A percentile compares a stretch with the other conserved stretches of the same genome.
phyloP scores from a whole-genome alignment of 2,888 invertebrate species.

The Dryomyza anilis region DNA sequence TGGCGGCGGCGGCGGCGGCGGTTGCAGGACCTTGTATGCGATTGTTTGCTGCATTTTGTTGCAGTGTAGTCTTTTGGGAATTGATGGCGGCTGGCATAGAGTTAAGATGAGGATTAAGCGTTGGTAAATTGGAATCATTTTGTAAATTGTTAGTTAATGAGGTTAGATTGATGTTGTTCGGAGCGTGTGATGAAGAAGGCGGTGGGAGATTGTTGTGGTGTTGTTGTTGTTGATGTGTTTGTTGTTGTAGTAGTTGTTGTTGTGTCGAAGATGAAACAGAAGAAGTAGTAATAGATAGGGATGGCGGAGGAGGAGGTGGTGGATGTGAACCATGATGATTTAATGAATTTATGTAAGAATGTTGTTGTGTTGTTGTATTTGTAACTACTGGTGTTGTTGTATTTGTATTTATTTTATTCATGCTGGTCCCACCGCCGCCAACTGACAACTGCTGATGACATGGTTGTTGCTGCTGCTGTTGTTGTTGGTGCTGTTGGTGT shows the following conservation, averaged over 20 bases:
- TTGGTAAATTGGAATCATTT: conserved; percentile 20
- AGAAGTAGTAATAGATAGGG: too few species aligned
- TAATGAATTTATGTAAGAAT: conserved; percentile 32
- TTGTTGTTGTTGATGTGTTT: conserved; percentile 13
- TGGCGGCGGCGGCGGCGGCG: conserved; percentile 42
- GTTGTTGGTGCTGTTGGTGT: conserved; percentile 27
- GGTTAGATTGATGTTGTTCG: conserved; percentile 22
- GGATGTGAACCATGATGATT: conserved; percentile 36
- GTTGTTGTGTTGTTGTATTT: conserved; percentile 32
- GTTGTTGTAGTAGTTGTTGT: conserved; percentile 7
- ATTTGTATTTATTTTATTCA: conserved; percentile 10
- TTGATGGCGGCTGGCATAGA: conserved; percentile 6
- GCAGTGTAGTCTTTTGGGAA: conserved; percentile 32
- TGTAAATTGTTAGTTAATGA: conserved; percentile 20
- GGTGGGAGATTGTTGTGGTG: conserved; percentile 31
- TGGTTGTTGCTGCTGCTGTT: conserved; percentile 28
- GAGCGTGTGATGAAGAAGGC: conserved; percentile 23
- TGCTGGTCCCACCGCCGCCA: conserved; percentile 16
- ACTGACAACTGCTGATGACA: conserved; percentile 20
- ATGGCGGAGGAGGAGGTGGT: too few species aligned
- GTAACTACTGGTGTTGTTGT: conserved; percentile 17
- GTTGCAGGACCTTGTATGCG: conserved; percentile 52
- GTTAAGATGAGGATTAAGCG: conserved; percentile 15
- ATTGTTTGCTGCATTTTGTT: conserved; percentile 43
- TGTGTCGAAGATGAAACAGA: conserved; percentile 8